These are phyloP conservation scores for Mystacornis crossleyi DNA, from an alignment of 2,113 vertebrate species.

Conservation along the genomic window DNA sequence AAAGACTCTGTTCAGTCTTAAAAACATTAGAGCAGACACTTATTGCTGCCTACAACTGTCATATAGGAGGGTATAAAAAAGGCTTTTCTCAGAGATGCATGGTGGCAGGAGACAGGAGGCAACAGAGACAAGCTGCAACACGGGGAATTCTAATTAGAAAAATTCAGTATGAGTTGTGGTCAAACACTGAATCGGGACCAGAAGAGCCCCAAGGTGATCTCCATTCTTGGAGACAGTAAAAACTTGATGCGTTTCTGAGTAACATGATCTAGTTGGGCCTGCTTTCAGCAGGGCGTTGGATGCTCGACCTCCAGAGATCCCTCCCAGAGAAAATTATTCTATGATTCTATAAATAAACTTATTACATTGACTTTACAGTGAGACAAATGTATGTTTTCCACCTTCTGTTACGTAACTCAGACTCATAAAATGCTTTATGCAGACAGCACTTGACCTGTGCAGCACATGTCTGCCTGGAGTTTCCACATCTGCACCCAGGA, in stretches of 20 bases:
- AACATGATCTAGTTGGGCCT: background rate
- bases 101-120: background rate
- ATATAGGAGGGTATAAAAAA: background rate
- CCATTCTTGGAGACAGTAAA: background rate
- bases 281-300: background rate
- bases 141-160: background rate
- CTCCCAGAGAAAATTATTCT: background rate
- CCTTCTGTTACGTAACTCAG: background rate
- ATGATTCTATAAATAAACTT: background rate
- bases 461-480: background rate
- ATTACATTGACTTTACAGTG: background rate
- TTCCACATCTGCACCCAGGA: background rate
- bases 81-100: background rate
- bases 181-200: background rate
- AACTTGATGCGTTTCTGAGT: background rate
- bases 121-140: background rate
- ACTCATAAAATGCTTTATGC: background rate
- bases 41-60: background rate
- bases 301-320: background rate
- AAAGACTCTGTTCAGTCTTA: background rate
- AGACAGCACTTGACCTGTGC: background rate
- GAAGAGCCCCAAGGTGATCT: background rate
- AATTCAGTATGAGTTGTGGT: background rate
- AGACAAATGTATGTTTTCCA: background rate
- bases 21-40: background rate